These are phyloP conservation scores for Mormyrops boulengeri DNA, from an alignment of 2,797 vertebrate genomes.

Conservation along the genomic window DNA sequence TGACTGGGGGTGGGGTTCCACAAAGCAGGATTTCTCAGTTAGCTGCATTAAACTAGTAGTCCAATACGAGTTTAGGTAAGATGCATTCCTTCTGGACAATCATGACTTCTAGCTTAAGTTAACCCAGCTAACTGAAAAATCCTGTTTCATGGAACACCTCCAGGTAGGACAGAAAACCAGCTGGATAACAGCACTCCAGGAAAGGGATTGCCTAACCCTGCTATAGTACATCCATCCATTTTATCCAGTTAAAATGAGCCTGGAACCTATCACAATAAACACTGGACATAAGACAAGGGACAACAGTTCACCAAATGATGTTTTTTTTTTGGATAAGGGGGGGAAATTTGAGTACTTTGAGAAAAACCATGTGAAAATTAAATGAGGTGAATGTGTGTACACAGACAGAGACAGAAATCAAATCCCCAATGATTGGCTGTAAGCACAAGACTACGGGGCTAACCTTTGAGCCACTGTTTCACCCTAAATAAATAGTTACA, in stretches of 20 bases:
- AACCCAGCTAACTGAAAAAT: not conserved
- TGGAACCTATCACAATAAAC: not conserved
- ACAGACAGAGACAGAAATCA: not conserved
- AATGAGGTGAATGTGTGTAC: not conserved
- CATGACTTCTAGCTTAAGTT: not conserved
- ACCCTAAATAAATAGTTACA: slow-evolving; percentile 1
- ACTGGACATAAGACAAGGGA: not conserved
- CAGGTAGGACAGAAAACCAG: not conserved
- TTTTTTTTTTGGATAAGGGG: not conserved
- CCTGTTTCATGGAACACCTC: not conserved
- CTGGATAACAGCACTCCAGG: not conserved
- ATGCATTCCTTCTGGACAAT: no score
- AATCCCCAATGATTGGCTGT: not conserved
- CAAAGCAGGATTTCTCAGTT: no score
- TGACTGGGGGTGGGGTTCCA: no score
- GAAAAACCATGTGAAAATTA: not conserved
- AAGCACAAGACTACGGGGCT: not conserved
- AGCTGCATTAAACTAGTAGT: not conserved
- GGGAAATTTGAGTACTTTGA: not conserved
- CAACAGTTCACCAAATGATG: not conserved
- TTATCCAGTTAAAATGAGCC: not conserved
- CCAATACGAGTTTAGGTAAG: no score
- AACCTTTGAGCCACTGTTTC: not conserved
- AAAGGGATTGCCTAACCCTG: not conserved
- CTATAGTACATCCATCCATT: not conserved